These are phyloP conservation scores for Dendrophyllia cribrosa DNA, from an alignment of 64 coral and sea anemone genomes.

Conservation along the genomic window DNA sequence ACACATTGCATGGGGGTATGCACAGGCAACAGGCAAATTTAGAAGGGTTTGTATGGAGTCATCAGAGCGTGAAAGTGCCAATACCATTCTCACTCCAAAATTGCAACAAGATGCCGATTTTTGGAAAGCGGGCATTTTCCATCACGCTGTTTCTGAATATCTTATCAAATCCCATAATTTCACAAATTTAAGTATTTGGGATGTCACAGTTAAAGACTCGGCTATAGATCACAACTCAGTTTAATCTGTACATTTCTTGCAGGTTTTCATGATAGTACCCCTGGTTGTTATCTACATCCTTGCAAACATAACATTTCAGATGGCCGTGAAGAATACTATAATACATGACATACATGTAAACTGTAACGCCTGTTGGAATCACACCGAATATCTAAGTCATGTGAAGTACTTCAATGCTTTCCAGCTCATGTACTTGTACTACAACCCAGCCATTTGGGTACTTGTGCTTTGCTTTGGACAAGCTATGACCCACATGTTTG, in stretches of 20 bases:
- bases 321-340: slow-evolving; percentile 63
- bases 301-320: slow-evolving; percentile 84
- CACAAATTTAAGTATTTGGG: too few species aligned
- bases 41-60: too few species aligned
- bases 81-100: too few species aligned
- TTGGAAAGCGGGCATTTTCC: too few species aligned
- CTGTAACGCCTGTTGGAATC: slow-evolving; percentile 41
- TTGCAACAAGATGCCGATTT: too few species aligned
- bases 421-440: slow-evolving; percentile 66
- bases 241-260: not conserved
- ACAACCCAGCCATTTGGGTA: slow-evolving; percentile 67
- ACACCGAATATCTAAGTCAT: not conserved
- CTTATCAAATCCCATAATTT: too few species aligned
- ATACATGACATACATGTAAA: too few species aligned
- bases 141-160: too few species aligned
- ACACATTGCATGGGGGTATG: too few species aligned
- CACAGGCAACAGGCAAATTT: too few species aligned
- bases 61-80: too few species aligned
- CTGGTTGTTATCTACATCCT: slow-evolving; percentile 66
- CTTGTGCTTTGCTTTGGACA: slow-evolving; percentile 37
- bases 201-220: too few species aligned
- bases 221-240: not conserved
- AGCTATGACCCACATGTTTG: slow-evolving; percentile 72
- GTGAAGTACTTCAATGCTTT: slow-evolving; percentile 70
- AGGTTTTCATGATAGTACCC: slow-evolving; percentile 76